Percentiles rank a stretch among this genome's conserved stretches.
These are phyloP conservation scores for Eupeodes luniger DNA, from an alignment of 2,888 invertebrate species.

Conservation along the genomic window DNA sequence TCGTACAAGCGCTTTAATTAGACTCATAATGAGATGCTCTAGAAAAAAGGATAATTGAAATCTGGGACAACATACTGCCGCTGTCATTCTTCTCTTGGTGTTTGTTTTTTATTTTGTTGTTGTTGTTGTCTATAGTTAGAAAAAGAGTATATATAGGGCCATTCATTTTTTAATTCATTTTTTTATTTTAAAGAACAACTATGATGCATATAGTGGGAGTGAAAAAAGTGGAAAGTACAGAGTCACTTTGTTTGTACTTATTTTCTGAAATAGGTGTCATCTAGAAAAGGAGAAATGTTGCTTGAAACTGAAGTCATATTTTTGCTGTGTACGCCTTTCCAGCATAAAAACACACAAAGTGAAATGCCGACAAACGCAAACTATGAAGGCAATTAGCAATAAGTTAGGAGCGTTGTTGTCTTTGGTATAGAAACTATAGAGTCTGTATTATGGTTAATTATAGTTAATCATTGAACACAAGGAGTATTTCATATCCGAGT, in stretches of 20 bases:
- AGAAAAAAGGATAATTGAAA: conserved; percentile 55
- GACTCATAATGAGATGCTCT: conserved; percentile 71
- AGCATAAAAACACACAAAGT: conserved; percentile 4
- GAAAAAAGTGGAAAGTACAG: neutral
- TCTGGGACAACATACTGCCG: conserved; percentile 69
- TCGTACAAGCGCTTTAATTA: conserved; percentile 68
- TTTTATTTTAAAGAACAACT: conserved; percentile 20
- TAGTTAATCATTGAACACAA: neutral
- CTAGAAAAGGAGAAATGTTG: conserved; percentile 2
- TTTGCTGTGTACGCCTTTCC: neutral
- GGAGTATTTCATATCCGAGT: neutral
- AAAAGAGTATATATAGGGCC: neutral
- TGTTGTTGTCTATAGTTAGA: conserved; percentile 1
- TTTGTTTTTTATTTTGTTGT: neutral
- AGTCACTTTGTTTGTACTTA: neutral
- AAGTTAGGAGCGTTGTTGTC: neutral
- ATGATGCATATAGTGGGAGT: neutral
- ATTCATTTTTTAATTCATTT: conserved; percentile 25
- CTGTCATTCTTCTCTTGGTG: conserved; percentile 50
- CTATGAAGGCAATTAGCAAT: conserved; percentile 4
- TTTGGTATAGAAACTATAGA: neutral
- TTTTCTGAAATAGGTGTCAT: conserved; percentile 27
- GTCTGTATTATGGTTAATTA: neutral
- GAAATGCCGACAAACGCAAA: conserved; percentile 1
- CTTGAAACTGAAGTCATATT: neutral